A percentile compares a stretch with the other conserved stretches of the same genome.
These are phyloP conservation scores for Crypturellus undulatus DNA, from an alignment of 2,113 vertebrate genomes.

Conservation along the genomic window DNA sequence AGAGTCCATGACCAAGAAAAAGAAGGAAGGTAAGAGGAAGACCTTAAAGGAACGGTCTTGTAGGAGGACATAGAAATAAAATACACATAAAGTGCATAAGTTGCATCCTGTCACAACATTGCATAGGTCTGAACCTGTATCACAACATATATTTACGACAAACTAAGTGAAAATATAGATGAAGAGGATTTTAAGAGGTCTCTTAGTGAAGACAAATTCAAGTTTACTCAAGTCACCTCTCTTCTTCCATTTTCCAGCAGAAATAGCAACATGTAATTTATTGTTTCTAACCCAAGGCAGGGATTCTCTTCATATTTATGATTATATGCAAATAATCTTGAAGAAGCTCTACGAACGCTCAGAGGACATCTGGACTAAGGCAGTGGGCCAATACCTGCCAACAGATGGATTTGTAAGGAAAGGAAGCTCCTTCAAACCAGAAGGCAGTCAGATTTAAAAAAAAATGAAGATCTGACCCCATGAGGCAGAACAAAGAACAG, in stretches of 20 bases:
- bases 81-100: not conserved
- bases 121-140: not conserved
- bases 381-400: not conserved
- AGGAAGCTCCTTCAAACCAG: conserved; percentile 7
- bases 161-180: not conserved
- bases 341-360: not conserved
- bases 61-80: not conserved
- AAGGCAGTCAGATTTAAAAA: rapidly evolving
- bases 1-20: not conserved
- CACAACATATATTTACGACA: not conserved
- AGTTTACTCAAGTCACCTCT: not conserved
- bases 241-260: not conserved
- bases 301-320: not conserved
- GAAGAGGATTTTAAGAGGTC: not conserved
- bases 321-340: not conserved
- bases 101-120: not conserved
- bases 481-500: not conserved
- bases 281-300: not conserved
- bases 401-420: not conserved
- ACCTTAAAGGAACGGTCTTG: not conserved
- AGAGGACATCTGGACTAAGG: not conserved
- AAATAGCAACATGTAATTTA: not conserved
- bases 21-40: not conserved
- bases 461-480: not conserved
- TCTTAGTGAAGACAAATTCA: not conserved